Evolutionary conservation across 1,140 invertebrate species (phyloP).

Genomic region (Apocrypta bakeri): DNA sequence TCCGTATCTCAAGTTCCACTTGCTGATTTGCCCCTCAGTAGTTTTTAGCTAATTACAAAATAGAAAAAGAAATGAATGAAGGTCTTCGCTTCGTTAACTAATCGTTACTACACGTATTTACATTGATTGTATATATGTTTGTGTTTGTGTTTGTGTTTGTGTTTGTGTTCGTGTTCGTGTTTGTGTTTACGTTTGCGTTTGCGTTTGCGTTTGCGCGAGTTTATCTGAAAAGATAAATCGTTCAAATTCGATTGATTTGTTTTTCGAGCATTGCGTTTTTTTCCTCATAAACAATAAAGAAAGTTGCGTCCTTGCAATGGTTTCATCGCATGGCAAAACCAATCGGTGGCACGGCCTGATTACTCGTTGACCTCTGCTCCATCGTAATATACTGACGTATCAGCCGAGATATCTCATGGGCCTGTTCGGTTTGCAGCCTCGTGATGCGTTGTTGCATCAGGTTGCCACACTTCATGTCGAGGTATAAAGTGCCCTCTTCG

Average conservation of each 20-base stretch:
- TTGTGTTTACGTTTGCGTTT: not conserved
- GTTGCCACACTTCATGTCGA: slow-evolving; percentile 98
- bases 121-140: slow-evolving; percentile 4
- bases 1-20: not conserved
- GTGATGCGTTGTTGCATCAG: slow-evolving; percentile 96
- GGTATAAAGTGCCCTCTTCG: slow-evolving; percentile 93
- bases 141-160: not conserved
- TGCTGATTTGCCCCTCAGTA: slow-evolving; percentile 14
- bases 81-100: slow-evolving; percentile 31
- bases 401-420: slow-evolving; percentile 94
- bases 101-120: slow-evolving; percentile 49
- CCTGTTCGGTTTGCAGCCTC: slow-evolving; percentile 96
- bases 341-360: slow-evolving; percentile 61
- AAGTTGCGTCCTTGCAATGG: not conserved
- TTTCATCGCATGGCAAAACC: slow-evolving; percentile 70
- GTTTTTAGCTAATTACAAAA: slow-evolving; percentile 39
- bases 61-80: slow-evolving; percentile 30
- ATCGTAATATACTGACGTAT: slow-evolving; percentile 97
- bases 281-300: not conserved
- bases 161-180: not conserved
- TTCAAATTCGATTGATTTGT: slow-evolving; percentile 45
- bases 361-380: slow-evolving; percentile 78
- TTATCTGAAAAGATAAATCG: slow-evolving; percentile 12
- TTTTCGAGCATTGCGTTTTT: slow-evolving; percentile 31
- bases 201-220: not conserved